Conservation (phyloP, 2,888 invertebrate species). For the Dione juno region DNA sequence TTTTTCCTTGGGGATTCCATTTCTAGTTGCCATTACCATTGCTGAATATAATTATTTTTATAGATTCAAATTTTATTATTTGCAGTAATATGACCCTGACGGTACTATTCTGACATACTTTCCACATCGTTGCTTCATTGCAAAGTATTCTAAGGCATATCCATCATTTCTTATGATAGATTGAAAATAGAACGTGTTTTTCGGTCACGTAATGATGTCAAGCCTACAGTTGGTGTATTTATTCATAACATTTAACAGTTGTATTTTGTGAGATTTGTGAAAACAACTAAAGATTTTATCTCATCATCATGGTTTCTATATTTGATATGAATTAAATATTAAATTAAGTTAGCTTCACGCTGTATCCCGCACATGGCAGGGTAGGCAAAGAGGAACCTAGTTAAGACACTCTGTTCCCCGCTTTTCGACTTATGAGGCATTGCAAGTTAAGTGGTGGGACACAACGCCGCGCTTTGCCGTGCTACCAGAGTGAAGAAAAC, state of each 20-base stretch:
- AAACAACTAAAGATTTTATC: background rate
- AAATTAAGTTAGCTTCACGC: too few species aligned
- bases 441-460: too few species aligned
- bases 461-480: too few species aligned
- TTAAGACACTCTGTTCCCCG: too few species aligned
- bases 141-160: background rate
- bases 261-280: background rate
- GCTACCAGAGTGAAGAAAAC: too few species aligned
- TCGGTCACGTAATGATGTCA: constrained; percentile 16
- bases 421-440: too few species aligned
- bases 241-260: background rate
- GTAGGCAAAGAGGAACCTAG: too few species aligned
- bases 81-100: constrained; percentile 42
- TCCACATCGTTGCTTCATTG: constrained; percentile 37
- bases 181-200: constrained; percentile 2
- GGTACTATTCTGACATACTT: constrained; percentile 53
- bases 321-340: too few species aligned
- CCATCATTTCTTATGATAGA: background rate
- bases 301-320: too few species aligned
- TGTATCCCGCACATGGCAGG: too few species aligned
- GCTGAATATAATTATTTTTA: constrained; percentile 20
- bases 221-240: background rate
- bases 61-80: constrained; percentile 39
- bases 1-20: background rate
- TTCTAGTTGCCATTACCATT: constrained; percentile 21